A percentile compares a stretch with the other conserved stretches of the same genome.
These are phyloP conservation scores for Nebria salina DNA, from an alignment of 2,888 invertebrate genomes.

Conservation along the genomic window DNA sequence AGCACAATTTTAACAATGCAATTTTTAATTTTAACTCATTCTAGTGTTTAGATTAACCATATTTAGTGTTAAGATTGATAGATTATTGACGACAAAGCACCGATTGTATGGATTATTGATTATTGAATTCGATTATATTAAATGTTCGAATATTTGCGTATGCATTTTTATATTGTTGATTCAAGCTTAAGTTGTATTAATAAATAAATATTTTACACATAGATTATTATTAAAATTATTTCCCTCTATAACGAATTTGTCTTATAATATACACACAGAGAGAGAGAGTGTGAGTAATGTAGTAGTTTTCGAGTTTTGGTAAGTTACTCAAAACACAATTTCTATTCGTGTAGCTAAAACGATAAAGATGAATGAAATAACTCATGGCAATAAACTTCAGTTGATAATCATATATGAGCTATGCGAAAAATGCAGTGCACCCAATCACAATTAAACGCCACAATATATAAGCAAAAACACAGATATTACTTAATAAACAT, in stretches of 20 bases:
- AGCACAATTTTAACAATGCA: slow-evolving; percentile 6
- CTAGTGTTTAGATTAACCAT: slow-evolving; percentile 2
- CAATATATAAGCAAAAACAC: not conserved
- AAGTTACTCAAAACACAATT: too few relatives aligned
- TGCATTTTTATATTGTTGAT: not conserved
- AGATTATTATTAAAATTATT: not conserved
- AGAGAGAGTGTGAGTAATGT: too few relatives aligned
- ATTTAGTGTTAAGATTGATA: slow-evolving; percentile 13
- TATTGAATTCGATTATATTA: slow-evolving; percentile 3
- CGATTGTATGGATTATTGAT: slow-evolving; percentile 24
- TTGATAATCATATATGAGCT: not conserved
- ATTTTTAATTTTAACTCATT: not conserved
- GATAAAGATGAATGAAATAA: not conserved
- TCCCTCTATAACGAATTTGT: not conserved
- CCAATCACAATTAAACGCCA: not conserved
- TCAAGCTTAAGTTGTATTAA: not conserved
- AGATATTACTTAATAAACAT: not conserved
- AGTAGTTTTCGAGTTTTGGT: too few relatives aligned
- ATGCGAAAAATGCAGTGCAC: not conserved
- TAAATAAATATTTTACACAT: not conserved
- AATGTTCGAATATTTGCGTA: not conserved
- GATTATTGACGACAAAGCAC: slow-evolving; percentile 35
- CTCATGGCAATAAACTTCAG: not conserved
- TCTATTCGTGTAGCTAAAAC: too few relatives aligned
- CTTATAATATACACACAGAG: too few relatives aligned